Percentiles rank a stretch among this genome's conserved stretches.
These are phyloP conservation scores for Ericerus pela DNA, from an alignment of 1,140 invertebrate species.

Conservation along the genomic window DNA sequence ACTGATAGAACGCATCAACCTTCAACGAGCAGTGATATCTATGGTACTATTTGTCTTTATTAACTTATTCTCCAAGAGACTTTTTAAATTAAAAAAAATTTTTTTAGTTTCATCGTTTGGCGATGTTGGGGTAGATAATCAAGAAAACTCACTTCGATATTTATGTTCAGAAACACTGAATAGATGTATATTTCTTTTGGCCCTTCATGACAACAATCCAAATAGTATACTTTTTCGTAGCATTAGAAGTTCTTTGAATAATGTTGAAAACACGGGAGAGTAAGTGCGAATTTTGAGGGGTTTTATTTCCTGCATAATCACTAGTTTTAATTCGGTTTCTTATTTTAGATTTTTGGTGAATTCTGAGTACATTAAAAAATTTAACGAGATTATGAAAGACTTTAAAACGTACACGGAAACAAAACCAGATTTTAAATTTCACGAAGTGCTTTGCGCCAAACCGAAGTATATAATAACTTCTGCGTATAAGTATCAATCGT, in stretches of 20 bases:
- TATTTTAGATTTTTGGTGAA: background rate
- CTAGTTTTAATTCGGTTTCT: background rate
- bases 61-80: too few species aligned
- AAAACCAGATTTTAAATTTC: background rate
- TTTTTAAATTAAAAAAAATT: too few species aligned
- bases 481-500: background rate
- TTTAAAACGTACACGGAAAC: background rate
- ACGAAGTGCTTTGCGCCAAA: background rate
- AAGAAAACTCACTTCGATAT: too few species aligned
- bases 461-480: background rate
- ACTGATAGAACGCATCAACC: too few species aligned
- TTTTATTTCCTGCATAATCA: background rate
- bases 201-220: background rate
- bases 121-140: too few species aligned
- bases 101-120: too few species aligned
- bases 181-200: constrained; percentile 1
- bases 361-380: background rate
- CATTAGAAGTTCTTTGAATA: background rate
- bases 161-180: constrained; percentile 1
- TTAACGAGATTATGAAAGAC: background rate
- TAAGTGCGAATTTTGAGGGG: background rate
- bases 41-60: too few species aligned
- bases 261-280: background rate
- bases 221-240: background rate
- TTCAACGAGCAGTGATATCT: too few species aligned